A percentile compares a stretch with the other conserved stretches of the same genome.
phyloP scores from a whole-genome alignment of 2,888 invertebrate species.

The Platycheirus albimanus region DNA sequence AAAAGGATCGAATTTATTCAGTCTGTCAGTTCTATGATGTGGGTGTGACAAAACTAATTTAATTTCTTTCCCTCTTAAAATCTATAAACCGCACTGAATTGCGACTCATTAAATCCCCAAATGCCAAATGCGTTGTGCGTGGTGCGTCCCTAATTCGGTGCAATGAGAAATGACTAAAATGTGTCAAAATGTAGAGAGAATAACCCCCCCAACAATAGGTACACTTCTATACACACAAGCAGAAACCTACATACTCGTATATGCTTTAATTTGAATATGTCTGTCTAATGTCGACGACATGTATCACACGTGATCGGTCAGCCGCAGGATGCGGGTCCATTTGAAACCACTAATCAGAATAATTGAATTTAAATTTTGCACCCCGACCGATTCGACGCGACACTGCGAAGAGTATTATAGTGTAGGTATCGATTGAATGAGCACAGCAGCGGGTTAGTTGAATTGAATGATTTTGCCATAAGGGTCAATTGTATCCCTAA shows the following conservation, averaged over 20 bases:
- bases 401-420: background rate
- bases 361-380: slow-evolving; percentile 73
- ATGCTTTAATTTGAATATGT: slow-evolving; percentile 57
- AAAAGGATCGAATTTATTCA: too few species aligned
- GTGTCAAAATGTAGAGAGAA: slow-evolving; percentile 43
- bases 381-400: too few species aligned
- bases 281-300: slow-evolving; percentile 70
- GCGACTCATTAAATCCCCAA: slow-evolving; percentile 67
- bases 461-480: slow-evolving; percentile 20
- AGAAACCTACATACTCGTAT: background rate
- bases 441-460: slow-evolving; percentile 22
- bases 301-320: slow-evolving; percentile 74
- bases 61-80: slow-evolving; percentile 16
- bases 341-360: slow-evolving; percentile 74
- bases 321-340: slow-evolving; percentile 72
- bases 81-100: slow-evolving; percentile 59
- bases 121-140: slow-evolving; percentile 20
- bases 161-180: slow-evolving; percentile 55
- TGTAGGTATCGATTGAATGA: slow-evolving; percentile 29
- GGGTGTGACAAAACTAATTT: slow-evolving; percentile 68
- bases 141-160: slow-evolving; percentile 53
- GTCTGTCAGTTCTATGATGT: slow-evolving; percentile 21
- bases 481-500: slow-evolving; percentile 67
- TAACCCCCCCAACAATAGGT: slow-evolving; percentile 1
- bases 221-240: background rate